Base-by-base conservation (phyloP, 2,113 vertebrate species). In the Pelvicachromis taeniatus region DNA sequence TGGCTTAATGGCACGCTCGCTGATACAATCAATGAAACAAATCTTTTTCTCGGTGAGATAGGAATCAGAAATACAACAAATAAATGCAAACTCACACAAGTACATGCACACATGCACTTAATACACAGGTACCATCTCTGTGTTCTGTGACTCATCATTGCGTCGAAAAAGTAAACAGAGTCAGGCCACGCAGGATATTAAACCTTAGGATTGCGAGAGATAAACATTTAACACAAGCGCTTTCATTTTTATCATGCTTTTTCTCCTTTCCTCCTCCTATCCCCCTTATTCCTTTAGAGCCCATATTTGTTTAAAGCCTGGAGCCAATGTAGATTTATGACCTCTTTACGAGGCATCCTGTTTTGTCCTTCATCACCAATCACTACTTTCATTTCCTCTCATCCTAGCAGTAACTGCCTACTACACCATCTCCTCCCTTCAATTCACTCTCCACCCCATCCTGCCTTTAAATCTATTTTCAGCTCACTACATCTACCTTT, bases 101-200 rank as follows among this genome's bases (percentile, higher is more conserved):
- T 50, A 55, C 9, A 16, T 7, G 9, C 33, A 83, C 29, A 63
- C 61, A 83, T 13, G 33, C 38, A 40, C 21, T 17, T 16, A 54
- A 29, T 13, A 78, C 77, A 77, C 70, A 77, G 35, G 63, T 65
- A 54, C 38, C 14, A 7, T 52, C 21, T 19, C 52, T 70, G 14
- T n/a, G 42, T n/a, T 56, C 42, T 59, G 31, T 58, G 61, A 54
- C 50, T 84, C 40, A 58, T 80, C 77, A 80, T 84, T 59, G 4
- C 70, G 83, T 50, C 50, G 80, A 70, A 73, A 84, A 79, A 85
- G 78, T 55, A 80, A 87, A 89, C 83, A 61, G 84, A 75, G 52
- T 77, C 45, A 77, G 58, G 63, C 83, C 84, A 73, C 91, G 92
- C 93, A 93, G 93, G 95, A 95, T 93, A 94, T 93, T 84, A 92